A percentile compares a stretch with the other conserved stretches of the same genome.
Evolutionary conservation across 2,888 invertebrate species (phyloP).

Genomic region (Polymixis flavicincta): DNA sequence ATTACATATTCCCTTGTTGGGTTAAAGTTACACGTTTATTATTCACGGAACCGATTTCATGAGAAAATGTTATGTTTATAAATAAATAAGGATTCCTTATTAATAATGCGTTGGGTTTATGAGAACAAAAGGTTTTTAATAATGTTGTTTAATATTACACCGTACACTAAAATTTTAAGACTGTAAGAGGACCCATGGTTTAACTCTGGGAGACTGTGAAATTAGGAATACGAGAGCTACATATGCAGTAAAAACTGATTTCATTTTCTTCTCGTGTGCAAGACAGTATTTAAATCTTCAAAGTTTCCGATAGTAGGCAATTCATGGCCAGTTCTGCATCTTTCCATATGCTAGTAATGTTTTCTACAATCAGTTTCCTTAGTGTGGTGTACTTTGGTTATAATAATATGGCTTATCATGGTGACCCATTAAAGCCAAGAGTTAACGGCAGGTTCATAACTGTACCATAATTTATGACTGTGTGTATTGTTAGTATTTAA

Average conservation of each 20-base stretch:
- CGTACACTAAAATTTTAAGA: not conserved
- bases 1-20: conserved; percentile 39
- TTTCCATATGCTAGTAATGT: not conserved
- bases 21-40: conserved; percentile 43
- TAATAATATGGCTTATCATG: not conserved
- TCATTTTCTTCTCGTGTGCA: not conserved
- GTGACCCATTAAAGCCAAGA: not conserved
- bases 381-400: not conserved
- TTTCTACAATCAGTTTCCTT: not conserved
- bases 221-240: not conserved
- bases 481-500: too few species aligned
- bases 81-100: conserved; percentile 27
- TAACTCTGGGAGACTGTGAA: not conserved
- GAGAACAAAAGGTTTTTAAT: conserved; percentile 13
- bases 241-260: not conserved
- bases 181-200: not conserved
- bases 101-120: conserved; percentile 31
- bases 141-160: conserved; percentile 20
- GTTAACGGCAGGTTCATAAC: not conserved
- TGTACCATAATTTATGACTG: not conserved
- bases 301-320: not conserved
- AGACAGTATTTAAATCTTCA: not conserved
- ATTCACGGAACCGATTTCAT: conserved; percentile 40
- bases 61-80: conserved; percentile 27
- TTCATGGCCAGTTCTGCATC: not conserved